A percentile compares a stretch with the other conserved stretches of the same genome.
phyloP scores from a whole-genome alignment of 1,140 invertebrate species.

The Drosophila chauvacae region DNA sequence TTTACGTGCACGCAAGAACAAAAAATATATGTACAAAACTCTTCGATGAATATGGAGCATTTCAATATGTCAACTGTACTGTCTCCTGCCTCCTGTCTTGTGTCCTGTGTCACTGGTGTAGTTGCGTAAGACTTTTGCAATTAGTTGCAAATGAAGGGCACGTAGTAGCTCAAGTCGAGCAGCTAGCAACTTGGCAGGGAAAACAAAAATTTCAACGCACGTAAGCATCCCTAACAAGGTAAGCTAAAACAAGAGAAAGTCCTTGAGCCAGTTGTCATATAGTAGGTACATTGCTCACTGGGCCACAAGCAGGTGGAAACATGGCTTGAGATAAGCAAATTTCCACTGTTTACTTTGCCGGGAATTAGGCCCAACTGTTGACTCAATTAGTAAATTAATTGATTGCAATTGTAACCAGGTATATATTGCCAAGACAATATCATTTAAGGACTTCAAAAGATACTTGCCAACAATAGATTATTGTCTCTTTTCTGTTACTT shows the following conservation, averaged over 20 bases:
- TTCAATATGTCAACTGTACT: slow-evolving; percentile 29
- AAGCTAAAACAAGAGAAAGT: slow-evolving; percentile 9
- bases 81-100: slow-evolving; percentile 9
- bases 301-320: background rate
- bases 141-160: slow-evolving; percentile 57
- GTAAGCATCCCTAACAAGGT: slow-evolving; percentile 34
- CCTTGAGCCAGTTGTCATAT: slow-evolving; percentile 29
- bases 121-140: slow-evolving; percentile 52
- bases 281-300: background rate
- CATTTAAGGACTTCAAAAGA: background rate
- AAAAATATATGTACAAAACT: slow-evolving; percentile 5
- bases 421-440: background rate
- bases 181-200: background rate
- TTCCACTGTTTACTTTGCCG: background rate
- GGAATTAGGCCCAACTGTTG: background rate
- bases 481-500: background rate
- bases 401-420: slow-evolving; percentile 1
- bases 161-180: slow-evolving; percentile 35
- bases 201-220: slow-evolving; percentile 28
- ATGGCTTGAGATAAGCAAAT: background rate
- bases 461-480: background rate
- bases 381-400: slow-evolving; percentile 32
- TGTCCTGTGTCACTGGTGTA: slow-evolving; percentile 6
- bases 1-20: slow-evolving; percentile 66
- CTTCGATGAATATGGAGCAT: slow-evolving; percentile 41